phyloP scores from a whole-genome alignment of 2,888 invertebrate species.

The Cataglyphis cursor region DNA sequence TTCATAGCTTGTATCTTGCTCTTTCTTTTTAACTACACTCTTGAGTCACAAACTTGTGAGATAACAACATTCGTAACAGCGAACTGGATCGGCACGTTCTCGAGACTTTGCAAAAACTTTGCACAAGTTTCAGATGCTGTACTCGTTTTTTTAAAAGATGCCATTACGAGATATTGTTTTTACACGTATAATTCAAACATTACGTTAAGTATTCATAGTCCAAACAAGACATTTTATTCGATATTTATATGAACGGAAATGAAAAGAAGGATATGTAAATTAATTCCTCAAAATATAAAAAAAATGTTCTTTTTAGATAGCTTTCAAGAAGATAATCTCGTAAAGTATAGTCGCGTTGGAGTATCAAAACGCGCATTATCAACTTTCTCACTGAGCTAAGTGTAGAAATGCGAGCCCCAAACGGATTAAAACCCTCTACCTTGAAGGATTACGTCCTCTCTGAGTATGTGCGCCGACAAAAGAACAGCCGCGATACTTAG shows the following conservation, averaged over 20 bases:
- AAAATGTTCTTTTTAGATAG: background rate
- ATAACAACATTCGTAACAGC: slow-evolving; percentile 59
- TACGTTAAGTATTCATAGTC: background rate
- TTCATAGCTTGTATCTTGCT: slow-evolving; percentile 45
- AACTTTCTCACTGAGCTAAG: slow-evolving; percentile 8
- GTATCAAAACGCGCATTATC: slow-evolving; percentile 7
- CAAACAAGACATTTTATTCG: background rate
- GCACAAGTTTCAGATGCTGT: slow-evolving; percentile 41
- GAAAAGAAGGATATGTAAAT: background rate
- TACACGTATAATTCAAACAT: slow-evolving; percentile 13
- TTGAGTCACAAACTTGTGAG: slow-evolving; percentile 54
- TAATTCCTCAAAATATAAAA: background rate
- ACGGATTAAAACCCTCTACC: slow-evolving; percentile 37
- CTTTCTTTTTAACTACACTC: slow-evolving; percentile 52
- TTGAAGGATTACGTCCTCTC: background rate
- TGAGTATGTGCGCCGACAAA: slow-evolving; percentile 16
- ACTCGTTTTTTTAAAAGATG: slow-evolving; percentile 33
- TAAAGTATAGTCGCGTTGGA: background rate
- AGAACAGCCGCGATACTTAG: background rate
- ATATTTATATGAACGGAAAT: background rate
- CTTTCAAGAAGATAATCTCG: background rate
- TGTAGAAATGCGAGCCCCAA: background rate
- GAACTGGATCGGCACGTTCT: slow-evolving; percentile 49
- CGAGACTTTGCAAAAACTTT: slow-evolving; percentile 48
- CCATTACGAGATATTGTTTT: slow-evolving; percentile 29